Evolutionary conservation across 2,797 vertebrate genomes (phyloP), one percentile per base, ranked within the genome.

Genomic region (Channa striata): DNA sequence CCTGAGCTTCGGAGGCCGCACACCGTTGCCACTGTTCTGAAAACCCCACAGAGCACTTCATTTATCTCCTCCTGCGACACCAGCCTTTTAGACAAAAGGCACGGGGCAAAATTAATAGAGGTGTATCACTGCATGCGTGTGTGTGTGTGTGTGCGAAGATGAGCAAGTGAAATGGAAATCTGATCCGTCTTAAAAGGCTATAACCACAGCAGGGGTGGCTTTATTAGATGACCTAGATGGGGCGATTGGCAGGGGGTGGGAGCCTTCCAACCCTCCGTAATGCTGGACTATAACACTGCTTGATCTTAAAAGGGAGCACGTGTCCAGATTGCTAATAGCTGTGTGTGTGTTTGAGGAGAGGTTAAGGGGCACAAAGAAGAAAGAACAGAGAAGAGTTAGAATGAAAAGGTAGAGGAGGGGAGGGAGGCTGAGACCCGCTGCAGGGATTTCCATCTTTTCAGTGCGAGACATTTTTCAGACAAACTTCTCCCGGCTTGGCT

Each of bases 381-480:
- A 13, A 40, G 40, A 64, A 34, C 8, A 37, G 36, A 33, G 16
- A 20, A 44, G 52, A 46, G 34, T 13, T 23, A 39, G 67, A 33
- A 54, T 36, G 34, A 62, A 53, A 51, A 57, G 52, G 47, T 34
- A 48, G 25, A 57, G 23, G 7, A 40, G 59, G 20, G 39, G 30
- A 58, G 17, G 1, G 58, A 58, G 47, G 47, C 56, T 36, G 62
- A 74, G 56, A 42, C 12, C 6, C 33, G 69, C 65, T 81, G 59
- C 76, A 63, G 58, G 36, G 63, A 58, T 71, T 62, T 17, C 63
- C 90, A 88, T 90, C 89, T 83, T 92, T 88, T 92, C 19, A 20
- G 17, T 13, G 56, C 1, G 25, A 79, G 66, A 17, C 65, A 81
- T 91, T 89, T 84, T 79, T 84, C 64, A 88, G 46, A 77, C 46